Evolutionary conservation across 1,140 invertebrate species (phyloP).

Genomic region (Alviniconcha marisindica): DNA sequence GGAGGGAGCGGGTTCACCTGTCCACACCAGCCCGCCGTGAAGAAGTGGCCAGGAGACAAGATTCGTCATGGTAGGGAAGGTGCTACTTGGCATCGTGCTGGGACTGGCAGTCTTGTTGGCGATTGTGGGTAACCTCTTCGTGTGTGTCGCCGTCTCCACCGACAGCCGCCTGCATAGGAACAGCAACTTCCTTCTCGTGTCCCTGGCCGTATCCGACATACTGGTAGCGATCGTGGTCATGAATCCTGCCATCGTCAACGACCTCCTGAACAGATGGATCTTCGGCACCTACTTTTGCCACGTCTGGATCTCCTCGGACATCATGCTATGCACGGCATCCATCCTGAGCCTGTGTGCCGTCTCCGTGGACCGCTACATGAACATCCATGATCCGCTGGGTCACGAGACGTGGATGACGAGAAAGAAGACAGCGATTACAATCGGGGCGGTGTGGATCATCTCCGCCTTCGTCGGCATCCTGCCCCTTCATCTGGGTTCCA

Average conservation of each 20-base stretch:
- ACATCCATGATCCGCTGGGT: slow-evolving; percentile 62
- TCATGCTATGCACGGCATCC: slow-evolving; percentile 79
- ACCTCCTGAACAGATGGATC: slow-evolving; percentile 74
- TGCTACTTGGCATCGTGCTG: no score
- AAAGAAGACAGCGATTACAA: no score
- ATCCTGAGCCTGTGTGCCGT: slow-evolving; percentile 79
- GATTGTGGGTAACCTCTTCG: slow-evolving; percentile 90
- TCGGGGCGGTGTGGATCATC: no score
- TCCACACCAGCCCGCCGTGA: no score
- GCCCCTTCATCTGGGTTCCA: slow-evolving; percentile 77
- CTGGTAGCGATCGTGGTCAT: slow-evolving; percentile 85
- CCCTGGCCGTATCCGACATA: slow-evolving; percentile 91
- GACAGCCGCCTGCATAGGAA: slow-evolving; percentile 95
- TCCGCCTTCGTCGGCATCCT: no score
- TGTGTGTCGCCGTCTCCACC: slow-evolving; percentile 88
- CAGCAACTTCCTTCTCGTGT: slow-evolving; percentile 93
- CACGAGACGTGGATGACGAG: no score
- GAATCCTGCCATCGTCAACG: slow-evolving; percentile 80
- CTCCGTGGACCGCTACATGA: slow-evolving; percentile 78
- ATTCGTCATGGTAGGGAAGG: no score
- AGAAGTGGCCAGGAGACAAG: no score
- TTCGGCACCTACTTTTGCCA: slow-evolving; percentile 76
- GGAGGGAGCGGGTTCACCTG: no score
- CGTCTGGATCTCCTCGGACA: slow-evolving; percentile 78
- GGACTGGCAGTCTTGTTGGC: no score